Conservation (phyloP, 2,113 vertebrate genomes). For the Morphnarchus princeps region DNA sequence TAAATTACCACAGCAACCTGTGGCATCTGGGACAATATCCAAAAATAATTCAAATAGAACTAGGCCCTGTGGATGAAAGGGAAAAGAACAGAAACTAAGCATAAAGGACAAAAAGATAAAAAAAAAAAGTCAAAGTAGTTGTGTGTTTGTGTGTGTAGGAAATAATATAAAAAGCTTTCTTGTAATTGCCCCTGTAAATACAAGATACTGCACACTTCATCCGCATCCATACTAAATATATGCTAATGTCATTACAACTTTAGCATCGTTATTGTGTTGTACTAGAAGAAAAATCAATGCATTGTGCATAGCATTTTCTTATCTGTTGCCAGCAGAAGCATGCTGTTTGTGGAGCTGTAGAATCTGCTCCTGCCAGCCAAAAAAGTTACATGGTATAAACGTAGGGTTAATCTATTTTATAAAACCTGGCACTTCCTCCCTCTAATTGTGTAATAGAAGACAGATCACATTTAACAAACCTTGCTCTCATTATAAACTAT, state of each 20-base stretch:
- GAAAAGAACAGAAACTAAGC: neutral
- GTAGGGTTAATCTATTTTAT: neutral
- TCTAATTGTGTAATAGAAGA: neutral
- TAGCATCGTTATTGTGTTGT: neutral
- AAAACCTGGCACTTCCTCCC: neutral
- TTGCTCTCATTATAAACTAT: neutral
- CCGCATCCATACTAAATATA: neutral
- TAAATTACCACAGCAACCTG: neutral
- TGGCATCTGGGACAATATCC: neutral
- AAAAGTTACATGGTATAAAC: neutral
- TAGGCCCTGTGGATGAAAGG: neutral
- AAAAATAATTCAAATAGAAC: neutral
- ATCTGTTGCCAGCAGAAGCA: conserved; percentile 2
- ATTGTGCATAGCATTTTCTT: neutral
- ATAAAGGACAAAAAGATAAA: neutral
- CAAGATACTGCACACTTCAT: neutral
- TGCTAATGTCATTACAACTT: neutral
- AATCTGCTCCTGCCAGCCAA: neutral
- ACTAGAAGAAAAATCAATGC: neutral
- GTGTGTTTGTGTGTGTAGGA: neutral
- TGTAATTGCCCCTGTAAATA: neutral
- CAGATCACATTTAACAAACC: neutral
- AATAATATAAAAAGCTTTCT: neutral
- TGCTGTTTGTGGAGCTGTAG: neutral
- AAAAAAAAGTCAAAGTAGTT: neutral